Evolutionary conservation across 2,888 invertebrate genomes (phyloP).

Genomic region (Protophormia terraenovae): DNA sequence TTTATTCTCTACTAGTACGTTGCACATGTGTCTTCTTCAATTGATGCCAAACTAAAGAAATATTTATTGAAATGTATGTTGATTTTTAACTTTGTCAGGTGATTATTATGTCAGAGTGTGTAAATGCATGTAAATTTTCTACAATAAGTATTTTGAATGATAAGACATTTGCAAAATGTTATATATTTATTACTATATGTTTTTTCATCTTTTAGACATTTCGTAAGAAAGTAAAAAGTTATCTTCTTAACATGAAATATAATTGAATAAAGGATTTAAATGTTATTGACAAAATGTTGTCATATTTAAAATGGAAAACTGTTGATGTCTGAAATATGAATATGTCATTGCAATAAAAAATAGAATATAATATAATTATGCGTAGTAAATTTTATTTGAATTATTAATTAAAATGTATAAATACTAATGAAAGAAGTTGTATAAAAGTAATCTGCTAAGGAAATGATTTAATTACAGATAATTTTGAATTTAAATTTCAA

Average conservation of each 20-base stretch:
- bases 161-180: neutral
- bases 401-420: too few relatives aligned
- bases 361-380: too few relatives aligned
- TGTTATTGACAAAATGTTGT: too few relatives aligned
- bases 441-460: too few relatives aligned
- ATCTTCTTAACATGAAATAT: neutral
- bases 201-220: neutral
- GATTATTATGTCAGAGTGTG: neutral
- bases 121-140: neutral
- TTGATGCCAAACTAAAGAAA: neutral
- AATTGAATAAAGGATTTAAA: too few relatives aligned
- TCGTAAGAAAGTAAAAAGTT: neutral
- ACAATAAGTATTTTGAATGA: neutral
- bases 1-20: neutral
- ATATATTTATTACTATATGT: neutral
- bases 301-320: too few relatives aligned
- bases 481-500: too few relatives aligned
- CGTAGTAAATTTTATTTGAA: too few relatives aligned
- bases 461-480: too few relatives aligned
- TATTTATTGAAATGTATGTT: neutral
- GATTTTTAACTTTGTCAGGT: neutral
- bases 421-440: too few relatives aligned
- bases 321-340: too few relatives aligned
- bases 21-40: neutral
- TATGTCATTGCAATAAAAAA: too few relatives aligned